Evolutionary conservation across 2,888 invertebrate species (phyloP).

Genomic region (Drosophila antonietae): DNA sequence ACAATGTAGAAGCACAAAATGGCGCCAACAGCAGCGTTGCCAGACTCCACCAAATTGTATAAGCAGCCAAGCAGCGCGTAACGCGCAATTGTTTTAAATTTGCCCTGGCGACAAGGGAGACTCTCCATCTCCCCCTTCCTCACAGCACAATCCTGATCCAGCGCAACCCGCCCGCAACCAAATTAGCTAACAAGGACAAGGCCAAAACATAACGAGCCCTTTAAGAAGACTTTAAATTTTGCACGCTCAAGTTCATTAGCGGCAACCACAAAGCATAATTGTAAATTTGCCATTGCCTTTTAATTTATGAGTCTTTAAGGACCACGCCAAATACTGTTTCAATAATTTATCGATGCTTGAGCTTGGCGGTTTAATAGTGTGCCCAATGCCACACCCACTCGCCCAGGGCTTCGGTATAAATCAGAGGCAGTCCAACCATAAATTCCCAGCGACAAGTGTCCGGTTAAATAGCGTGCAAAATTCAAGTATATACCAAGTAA

Average conservation of each 20-base stretch:
- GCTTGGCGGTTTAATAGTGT: slow-evolving; percentile 6
- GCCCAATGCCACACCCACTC: slow-evolving; percentile 51
- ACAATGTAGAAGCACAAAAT: slow-evolving; percentile 37
- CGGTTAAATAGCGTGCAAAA: slow-evolving; percentile 43
- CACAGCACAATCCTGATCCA: no score
- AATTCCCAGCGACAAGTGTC: slow-evolving; percentile 65
- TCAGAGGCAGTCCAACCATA: slow-evolving; percentile 55
- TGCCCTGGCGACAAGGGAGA: slow-evolving; percentile 14
- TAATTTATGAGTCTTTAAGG: slow-evolving; percentile 37
- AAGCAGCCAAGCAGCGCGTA: slow-evolving; percentile 20
- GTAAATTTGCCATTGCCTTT: slow-evolving; percentile 31
- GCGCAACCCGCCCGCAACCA: background rate
- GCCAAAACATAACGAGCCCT: slow-evolving; percentile 12
- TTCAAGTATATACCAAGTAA: slow-evolving; percentile 34
- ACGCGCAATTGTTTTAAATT: slow-evolving; percentile 42
- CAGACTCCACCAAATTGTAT: slow-evolving; percentile 22
- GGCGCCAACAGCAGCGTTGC: slow-evolving; percentile 40
- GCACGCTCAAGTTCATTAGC: slow-evolving; percentile 42
- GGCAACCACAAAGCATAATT: slow-evolving; percentile 31
- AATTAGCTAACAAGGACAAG: slow-evolving; percentile 54
- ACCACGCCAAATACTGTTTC: slow-evolving; percentile 45
- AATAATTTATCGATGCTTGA: slow-evolving; percentile 71
- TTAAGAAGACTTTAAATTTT: slow-evolving; percentile 25
- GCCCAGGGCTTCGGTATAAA: slow-evolving; percentile 50
- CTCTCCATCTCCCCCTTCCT: rapidly evolving